A percentile compares a stretch with the other conserved stretches of the same genome.
These are phyloP conservation scores for Epirrhoe tristata DNA, from an alignment of 2,888 invertebrate genomes.

Conservation along the genomic window DNA sequence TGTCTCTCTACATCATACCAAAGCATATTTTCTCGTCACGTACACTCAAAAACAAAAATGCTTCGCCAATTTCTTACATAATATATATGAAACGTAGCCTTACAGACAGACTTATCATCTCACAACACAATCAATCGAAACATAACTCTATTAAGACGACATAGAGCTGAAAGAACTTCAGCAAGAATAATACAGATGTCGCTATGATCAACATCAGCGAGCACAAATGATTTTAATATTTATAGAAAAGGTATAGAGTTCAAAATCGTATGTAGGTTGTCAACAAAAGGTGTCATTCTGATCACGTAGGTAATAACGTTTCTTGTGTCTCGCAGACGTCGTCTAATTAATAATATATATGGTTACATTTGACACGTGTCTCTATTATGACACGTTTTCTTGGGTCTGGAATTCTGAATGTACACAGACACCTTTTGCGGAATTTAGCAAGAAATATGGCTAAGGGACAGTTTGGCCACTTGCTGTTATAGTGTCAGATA, in stretches of 20 bases:
- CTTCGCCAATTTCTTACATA: not conserved
- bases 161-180: constrained; percentile 8
- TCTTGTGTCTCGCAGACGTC: constrained; percentile 32
- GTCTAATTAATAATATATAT: constrained; percentile 34
- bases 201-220: not conserved
- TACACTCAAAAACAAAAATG: constrained; percentile 33
- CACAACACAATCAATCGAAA: not conserved
- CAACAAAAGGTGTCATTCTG: constrained; percentile 32
- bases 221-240: constrained; percentile 6
- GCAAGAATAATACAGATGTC: constrained; percentile 3
- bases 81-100: too few relatives aligned
- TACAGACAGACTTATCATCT: constrained; percentile 6
- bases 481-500: too few relatives aligned
- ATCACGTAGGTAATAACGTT: constrained; percentile 39
- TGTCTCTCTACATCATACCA: not conserved
- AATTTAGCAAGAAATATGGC: not conserved
- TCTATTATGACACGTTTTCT: not conserved
- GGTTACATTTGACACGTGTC: constrained; percentile 25
- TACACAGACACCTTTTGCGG: not conserved
- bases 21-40: constrained; percentile 21
- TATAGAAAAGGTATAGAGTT: constrained; percentile 5
- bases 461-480: too few relatives aligned
- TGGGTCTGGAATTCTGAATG: not conserved
- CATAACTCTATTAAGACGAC: not conserved
- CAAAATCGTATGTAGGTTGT: constrained; percentile 10